Evolutionary conservation across 2,797 vertebrate species (phyloP), one percentile per base, ranked within the genome.

Genomic region (Psittacula derbiana): DNA sequence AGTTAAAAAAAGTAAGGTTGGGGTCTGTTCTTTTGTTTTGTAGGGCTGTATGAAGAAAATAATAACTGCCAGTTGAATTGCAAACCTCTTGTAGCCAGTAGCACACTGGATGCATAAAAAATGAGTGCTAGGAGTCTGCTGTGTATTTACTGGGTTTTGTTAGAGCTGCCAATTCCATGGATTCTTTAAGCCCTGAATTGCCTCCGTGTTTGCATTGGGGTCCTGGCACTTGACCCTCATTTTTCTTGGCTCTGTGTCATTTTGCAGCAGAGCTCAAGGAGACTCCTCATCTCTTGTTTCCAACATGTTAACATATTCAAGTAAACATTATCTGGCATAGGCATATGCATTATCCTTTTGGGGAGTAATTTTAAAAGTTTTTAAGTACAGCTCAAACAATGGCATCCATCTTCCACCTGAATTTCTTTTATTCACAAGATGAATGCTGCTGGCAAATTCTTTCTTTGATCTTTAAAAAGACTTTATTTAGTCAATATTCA

Each of bases 181-280:
- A 38, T 94, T 89, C 74, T 87, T 89, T 74, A 55, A 65, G 69
- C 31, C 67, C 58, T 74, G 80, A 78, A 74, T 5, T 55, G 75
- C 61, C 74, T 69, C 47, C 23, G 11, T 95, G 65, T 96, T 96
- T 94, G 79, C 65, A 12, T 1, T 88, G 74, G 75, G 92, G 88
- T 96, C 87, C 74, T 96, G 67, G 96, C 82, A 86, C 83, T 96
- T 96, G 80, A 96, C 84, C 64, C 79, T 69, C 89, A 40, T 91
- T 95, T 70, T 93, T 95, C 55, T 95, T 96, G 90, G 86, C 88
- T 94, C 65, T 60, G 88, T 85, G 96, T 80, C 49, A 41, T 95
- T 97, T 94, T 78, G 67, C 69, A 87, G 78, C 81, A 47, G 47
- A 93, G 86, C 38, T 90, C 12, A 62, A 94, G 72, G 91, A 75